Base-by-base conservation (phyloP, 2,888 invertebrate species). In the Pegoplata infirma region DNA sequence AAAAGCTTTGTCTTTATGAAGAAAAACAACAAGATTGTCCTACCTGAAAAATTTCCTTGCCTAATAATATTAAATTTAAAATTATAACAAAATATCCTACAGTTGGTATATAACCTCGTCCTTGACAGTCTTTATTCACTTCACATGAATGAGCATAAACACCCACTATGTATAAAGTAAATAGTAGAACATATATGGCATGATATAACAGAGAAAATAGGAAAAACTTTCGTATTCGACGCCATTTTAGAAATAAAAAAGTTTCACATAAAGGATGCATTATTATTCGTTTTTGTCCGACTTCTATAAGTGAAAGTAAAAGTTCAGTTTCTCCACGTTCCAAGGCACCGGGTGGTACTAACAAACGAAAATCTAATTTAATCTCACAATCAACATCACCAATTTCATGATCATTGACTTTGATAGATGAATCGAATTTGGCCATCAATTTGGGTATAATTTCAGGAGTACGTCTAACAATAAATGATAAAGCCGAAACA, bases 371-470 rank as follows among this genome's bases (percentile, higher is more conserved):
- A 85, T 94, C 94, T 61, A 94, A 86, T 86, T 93, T 94, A 2
- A 96, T 91, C 87, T 96, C 96, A 83, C 96, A 96, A 85, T 96
- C 96, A 0, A 95, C 94, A 83, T 96, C 96, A 0, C 95, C 95
- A 21, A 96, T 91, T 86, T 96, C 96, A 84, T 96, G 95, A 84
- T 96, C 96, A 84, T 94, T 94, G 6, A 95, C 91, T 82, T 93
- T 93, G 12, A 96, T 94, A 0, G 95, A 93, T 40, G 93, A 91
- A 83, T 96, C 95, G 51, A 96, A 91, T 85, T 94, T 94, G 55
- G 91, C 90, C 61, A 94, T 88, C 66, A 94, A 92, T 63, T 94
- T 92, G 0, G 95, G 94, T 49, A 96, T 91, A 5, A 95, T 94
- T 82, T 96, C 95, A 0, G 96, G 96, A 0, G 95, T 96, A 81